A percentile compares a stretch with the other conserved stretches of the same genome.
phyloP scores from a whole-genome alignment of 2,797 vertebrate genomes.

The Carduelis carduelis region DNA sequence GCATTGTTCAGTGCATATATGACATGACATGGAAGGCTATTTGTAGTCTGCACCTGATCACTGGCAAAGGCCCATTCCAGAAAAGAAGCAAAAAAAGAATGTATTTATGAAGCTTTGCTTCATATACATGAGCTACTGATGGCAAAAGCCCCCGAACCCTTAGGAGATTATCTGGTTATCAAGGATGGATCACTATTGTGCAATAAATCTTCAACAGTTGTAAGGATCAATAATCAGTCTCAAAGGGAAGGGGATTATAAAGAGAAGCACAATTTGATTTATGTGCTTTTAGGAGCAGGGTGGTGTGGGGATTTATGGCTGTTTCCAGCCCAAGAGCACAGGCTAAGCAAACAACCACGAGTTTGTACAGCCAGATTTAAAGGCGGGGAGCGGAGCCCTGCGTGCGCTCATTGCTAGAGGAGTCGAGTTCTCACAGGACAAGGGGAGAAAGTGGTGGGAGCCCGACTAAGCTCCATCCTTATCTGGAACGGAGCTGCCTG shows the following conservation, averaged over 20 bases:
- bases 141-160: not conserved
- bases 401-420: fast-evolving
- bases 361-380: not conserved
- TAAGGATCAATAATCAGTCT: conserved; percentile 61
- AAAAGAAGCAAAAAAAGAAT: conserved; percentile 5
- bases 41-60: conserved; percentile 57
- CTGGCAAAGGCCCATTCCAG: not conserved
- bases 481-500: not conserved
- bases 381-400: not conserved
- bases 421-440: not conserved
- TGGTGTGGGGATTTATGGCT: conserved; percentile 18
- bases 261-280: conserved; percentile 31
- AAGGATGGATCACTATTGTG: conserved; percentile 15
- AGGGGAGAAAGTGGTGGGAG: not conserved
- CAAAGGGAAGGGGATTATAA: conserved; percentile 41
- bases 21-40: conserved; percentile 51
- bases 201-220: conserved; percentile 58
- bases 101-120: not conserved
- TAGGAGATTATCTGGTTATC: conserved; percentile 37
- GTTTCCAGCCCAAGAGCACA: conserved; percentile 23
- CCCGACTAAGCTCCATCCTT: not conserved
- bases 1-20: conserved; percentile 8
- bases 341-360: conserved; percentile 37
- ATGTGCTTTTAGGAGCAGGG: conserved; percentile 50
- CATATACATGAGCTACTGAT: conserved; percentile 11